Conservation (phyloP, 2,888 invertebrate species). For the Sinotaia quadrata region DNA sequence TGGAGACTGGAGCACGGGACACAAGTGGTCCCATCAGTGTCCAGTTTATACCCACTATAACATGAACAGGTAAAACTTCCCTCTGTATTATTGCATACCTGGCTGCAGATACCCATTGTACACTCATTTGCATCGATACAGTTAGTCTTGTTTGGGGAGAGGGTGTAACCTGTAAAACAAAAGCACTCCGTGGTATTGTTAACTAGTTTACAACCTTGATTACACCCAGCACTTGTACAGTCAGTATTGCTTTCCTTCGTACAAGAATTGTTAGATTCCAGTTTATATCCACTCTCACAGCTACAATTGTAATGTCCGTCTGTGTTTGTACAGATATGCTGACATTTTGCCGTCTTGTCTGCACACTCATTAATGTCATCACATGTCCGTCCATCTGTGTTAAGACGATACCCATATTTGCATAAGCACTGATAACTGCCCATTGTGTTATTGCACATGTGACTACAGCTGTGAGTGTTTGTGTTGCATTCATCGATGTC, state of each 20-base stretch:
- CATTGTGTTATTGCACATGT: not conserved
- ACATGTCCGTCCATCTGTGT: not conserved
- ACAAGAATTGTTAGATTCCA: not conserved
- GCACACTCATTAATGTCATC: constrained; percentile 36
- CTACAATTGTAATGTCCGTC: constrained; percentile 35
- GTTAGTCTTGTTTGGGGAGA: not conserved
- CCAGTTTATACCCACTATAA: not conserved
- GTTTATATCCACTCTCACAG: constrained; percentile 23
- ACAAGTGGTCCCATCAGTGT: not conserved
- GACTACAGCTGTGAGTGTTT: no score
- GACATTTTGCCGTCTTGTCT: constrained; percentile 17
- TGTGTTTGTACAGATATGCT: constrained; percentile 33
- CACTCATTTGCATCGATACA: not conserved
- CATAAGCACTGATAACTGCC: not conserved
- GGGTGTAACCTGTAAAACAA: not conserved
- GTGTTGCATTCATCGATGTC: not conserved
- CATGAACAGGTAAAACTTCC: not conserved
- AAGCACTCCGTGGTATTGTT: not conserved
- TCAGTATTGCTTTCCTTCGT: not conserved
- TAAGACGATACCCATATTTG: not conserved
- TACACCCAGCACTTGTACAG: constrained; percentile 4
- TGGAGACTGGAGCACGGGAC: not conserved
- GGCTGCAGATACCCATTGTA: not conserved
- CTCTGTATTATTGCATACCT: not conserved
- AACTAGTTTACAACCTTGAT: not conserved